phyloP scores from a whole-genome alignment of 2,888 invertebrate genomes.

The Aporophyla nigra region DNA sequence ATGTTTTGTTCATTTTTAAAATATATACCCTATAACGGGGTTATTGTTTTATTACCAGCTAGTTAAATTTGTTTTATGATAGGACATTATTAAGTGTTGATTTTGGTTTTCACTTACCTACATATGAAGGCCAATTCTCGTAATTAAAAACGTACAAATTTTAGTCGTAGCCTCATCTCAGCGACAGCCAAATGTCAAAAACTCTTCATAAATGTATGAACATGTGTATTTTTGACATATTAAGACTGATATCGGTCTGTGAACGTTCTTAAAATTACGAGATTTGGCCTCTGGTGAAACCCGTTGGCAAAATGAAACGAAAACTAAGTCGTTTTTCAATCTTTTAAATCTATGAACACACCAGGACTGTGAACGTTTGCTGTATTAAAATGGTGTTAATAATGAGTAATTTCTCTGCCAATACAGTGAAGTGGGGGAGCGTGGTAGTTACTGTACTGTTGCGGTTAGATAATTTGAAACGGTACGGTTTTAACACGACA shows the following conservation, averaged over 20 bases:
- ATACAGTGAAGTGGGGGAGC: constrained; percentile 66
- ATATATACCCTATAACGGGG: too few species aligned
- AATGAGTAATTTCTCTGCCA: constrained; percentile 56
- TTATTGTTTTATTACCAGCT: too few species aligned
- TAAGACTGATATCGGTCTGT: too few species aligned
- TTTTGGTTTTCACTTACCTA: background rate
- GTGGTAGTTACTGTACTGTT: constrained; percentile 60
- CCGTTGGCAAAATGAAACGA: background rate
- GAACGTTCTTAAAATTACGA: too few species aligned
- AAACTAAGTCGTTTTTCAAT: background rate
- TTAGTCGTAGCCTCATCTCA: too few species aligned
- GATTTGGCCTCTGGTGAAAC: too few species aligned
- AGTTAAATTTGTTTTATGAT: too few species aligned
- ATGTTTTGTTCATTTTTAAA: too few species aligned
- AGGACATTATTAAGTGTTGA: background rate
- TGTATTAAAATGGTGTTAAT: constrained; percentile 53
- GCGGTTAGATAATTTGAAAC: constrained; percentile 64
- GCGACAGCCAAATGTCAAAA: too few species aligned
- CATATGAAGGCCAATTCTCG: background rate
- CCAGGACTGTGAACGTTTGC: background rate
- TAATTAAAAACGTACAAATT: too few species aligned
- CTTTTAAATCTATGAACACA: background rate
- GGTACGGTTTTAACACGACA: constrained; percentile 51
- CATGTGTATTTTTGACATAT: too few species aligned
- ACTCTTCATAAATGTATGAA: too few species aligned